These are phyloP conservation scores for Botia kubotai DNA, from an alignment of 2,797 vertebrate genomes.

Conservation along the genomic window DNA sequence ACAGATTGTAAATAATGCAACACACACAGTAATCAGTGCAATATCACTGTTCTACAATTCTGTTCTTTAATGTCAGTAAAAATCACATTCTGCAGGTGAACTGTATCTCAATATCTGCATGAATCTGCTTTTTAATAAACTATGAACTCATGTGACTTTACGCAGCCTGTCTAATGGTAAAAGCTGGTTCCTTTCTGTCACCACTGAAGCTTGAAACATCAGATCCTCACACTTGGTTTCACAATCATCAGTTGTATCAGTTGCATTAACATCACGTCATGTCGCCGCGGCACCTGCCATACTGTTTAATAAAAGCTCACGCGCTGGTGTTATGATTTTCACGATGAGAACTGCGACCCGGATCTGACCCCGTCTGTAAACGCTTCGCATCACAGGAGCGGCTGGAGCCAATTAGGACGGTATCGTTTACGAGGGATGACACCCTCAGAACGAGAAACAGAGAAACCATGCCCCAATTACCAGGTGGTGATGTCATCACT, in stretches of 20 bases:
- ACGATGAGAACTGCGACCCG: slow-evolving; percentile 60
- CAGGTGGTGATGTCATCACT: slow-evolving; percentile 52
- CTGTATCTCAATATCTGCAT: neutral
- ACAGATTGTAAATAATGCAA: slow-evolving; percentile 18
- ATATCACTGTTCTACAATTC: neutral
- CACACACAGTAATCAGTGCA: slow-evolving; percentile 3
- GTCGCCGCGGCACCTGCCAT: slow-evolving; percentile 45
- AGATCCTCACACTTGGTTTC: slow-evolving; percentile 37
- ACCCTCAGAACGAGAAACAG: slow-evolving; percentile 52
- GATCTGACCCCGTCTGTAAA: slow-evolving; percentile 40
- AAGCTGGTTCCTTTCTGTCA: slow-evolving; percentile 15
- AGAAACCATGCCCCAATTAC: slow-evolving; percentile 55
- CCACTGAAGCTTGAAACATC: slow-evolving; percentile 30
- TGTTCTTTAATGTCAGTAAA: neutral
- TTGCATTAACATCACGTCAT: slow-evolving; percentile 59
- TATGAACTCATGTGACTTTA: neutral
- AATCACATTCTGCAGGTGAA: neutral
- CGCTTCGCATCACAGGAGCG: slow-evolving; percentile 39
- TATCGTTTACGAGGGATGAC: slow-evolving; percentile 53
- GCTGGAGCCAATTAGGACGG: slow-evolving; percentile 59
- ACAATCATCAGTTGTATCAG: slow-evolving; percentile 68
- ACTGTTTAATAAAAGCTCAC: slow-evolving; percentile 51
- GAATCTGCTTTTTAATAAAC: slow-evolving; percentile 23
- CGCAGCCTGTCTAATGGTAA: neutral
- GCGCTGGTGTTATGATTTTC: slow-evolving; percentile 52